phyloP scores from a whole-genome alignment of 2,113 vertebrate genomes.

The Scomber japonicus region DNA sequence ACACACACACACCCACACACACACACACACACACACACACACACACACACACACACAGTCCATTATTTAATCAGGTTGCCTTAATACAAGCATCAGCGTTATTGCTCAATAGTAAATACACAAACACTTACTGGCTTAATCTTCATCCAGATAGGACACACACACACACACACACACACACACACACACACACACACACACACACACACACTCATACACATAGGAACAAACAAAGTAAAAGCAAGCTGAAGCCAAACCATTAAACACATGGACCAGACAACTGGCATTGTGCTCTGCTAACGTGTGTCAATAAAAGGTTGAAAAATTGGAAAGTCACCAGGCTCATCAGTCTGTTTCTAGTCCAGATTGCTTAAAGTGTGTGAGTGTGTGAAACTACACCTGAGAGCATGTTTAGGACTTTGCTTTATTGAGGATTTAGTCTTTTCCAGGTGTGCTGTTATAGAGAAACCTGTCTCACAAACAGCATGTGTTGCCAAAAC shows the following conservation, averaged over 20 bases:
- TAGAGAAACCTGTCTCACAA: neutral
- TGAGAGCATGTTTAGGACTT: too few relatives aligned
- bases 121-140: slow-evolving; percentile 23
- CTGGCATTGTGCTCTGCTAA: too few relatives aligned
- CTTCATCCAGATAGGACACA: slow-evolving; percentile 12
- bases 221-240: neutral
- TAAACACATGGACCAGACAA: neutral
- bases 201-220: neutral
- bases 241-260: neutral
- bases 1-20: neutral
- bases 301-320: too few relatives aligned
- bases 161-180: neutral
- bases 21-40: neutral
- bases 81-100: slow-evolving; percentile 35
- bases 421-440: too few relatives aligned
- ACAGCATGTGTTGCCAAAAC: neutral
- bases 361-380: too few relatives aligned
- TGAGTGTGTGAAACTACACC: too few relatives aligned
- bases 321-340: too few relatives aligned
- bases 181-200: neutral
- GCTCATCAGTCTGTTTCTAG: too few relatives aligned
- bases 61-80: slow-evolving; percentile 49
- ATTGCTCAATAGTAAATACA: slow-evolving; percentile 38
- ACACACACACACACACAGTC: slow-evolving; percentile 3
- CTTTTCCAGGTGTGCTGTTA: neutral